Evolutionary conservation across 2,113 vertebrate genomes (phyloP).

Genomic region (Zootoca vivipara): DNA sequence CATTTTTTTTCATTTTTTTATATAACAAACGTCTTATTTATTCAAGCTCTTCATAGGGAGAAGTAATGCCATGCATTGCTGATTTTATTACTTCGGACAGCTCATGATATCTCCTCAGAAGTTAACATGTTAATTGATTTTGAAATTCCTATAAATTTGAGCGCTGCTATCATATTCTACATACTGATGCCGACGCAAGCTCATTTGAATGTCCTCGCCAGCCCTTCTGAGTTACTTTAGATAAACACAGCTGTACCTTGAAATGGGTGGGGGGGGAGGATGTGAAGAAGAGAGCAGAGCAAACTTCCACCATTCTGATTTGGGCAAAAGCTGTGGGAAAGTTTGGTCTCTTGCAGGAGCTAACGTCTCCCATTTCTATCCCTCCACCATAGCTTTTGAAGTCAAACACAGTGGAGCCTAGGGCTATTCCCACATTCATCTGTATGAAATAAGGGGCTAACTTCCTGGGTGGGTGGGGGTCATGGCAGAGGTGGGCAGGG

Average conservation of each 20-base stretch:
- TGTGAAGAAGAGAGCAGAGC: background rate
- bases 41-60: conserved; percentile 75
- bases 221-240: background rate
- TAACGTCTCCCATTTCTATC: rapidly evolving
- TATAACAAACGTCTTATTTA: conserved; percentile 79
- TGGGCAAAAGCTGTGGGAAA: background rate
- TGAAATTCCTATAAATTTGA: conserved; percentile 73
- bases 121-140: conserved; percentile 78
- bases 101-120: conserved; percentile 75
- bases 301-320: background rate
- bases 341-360: background rate
- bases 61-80: conserved; percentile 78
- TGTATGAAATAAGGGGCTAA: too few species aligned
- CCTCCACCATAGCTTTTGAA: background rate
- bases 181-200: conserved; percentile 33
- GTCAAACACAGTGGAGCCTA: too few species aligned
- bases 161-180: conserved; percentile 43
- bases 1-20: conserved; percentile 74
- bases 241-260: background rate
- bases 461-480: too few species aligned
- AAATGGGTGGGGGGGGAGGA: background rate
- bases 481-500: too few species aligned
- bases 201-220: background rate
- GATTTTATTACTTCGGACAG: conserved; percentile 80
- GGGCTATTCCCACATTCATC: too few species aligned